These are phyloP conservation scores for Lepeophtheirus nordmannii DNA, from an alignment of 2,888 invertebrate genomes.

Conservation along the genomic window DNA sequence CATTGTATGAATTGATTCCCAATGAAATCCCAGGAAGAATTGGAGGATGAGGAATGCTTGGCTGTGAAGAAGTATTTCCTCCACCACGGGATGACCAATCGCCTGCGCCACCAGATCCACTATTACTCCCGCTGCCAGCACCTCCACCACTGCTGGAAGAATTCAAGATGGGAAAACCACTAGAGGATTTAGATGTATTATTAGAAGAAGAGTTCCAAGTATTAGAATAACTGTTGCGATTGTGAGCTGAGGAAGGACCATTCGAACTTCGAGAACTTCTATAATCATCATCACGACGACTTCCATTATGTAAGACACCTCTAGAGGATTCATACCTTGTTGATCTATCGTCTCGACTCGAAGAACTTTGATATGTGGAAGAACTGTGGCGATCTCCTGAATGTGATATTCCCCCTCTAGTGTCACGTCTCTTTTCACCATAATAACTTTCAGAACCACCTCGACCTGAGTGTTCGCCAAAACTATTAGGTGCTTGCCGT, in stretches of 20 bases:
- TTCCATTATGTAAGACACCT: not conserved
- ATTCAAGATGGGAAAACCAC: not conserved
- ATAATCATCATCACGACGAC: not conserved
- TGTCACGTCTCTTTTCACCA: not conserved
- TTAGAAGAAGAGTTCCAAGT: not conserved
- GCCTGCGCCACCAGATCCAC: too few relatives aligned
- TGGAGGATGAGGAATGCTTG: not conserved
- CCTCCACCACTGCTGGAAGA: not conserved
- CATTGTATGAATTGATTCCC: not conserved
- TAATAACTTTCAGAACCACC: not conserved
- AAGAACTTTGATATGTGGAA: not conserved
- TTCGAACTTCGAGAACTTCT: not conserved
- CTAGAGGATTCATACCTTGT: not conserved
- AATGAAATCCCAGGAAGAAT: not conserved
- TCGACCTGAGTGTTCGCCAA: not conserved
- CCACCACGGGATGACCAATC: not conserved
- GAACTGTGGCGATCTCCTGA: not conserved
- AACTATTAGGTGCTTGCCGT: not conserved
- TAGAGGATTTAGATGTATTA: not conserved
- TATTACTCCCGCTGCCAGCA: not conserved
- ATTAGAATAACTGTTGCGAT: not conserved
- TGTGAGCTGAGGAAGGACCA: not conserved
- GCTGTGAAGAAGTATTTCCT: conserved; percentile 1
- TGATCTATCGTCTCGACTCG: not conserved
- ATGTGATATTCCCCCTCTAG: not conserved